These are phyloP conservation scores for Drosophila sturtevanti DNA, from an alignment of 1,140 invertebrate species.

Conservation along the genomic window DNA sequence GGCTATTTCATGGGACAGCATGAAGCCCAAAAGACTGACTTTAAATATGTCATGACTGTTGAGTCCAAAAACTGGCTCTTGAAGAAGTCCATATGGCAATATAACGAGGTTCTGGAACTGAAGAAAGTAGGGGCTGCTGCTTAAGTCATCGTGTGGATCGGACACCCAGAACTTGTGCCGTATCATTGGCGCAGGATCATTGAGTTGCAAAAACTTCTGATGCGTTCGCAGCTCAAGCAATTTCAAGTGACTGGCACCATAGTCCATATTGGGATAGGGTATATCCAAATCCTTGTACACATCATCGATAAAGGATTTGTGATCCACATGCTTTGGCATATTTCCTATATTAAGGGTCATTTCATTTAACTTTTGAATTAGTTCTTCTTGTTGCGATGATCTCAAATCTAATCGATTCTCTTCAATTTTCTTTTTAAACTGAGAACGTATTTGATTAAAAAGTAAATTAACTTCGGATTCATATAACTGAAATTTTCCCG, in stretches of 20 bases:
- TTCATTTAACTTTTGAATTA: conserved; percentile 32
- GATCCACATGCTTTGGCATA: conserved; percentile 41
- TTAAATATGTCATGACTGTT: conserved; percentile 63
- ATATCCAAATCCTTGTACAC: conserved; percentile 47
- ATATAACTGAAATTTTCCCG: neutral
- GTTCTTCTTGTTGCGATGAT: neutral
- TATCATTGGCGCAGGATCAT: neutral
- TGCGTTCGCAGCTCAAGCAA: conserved; percentile 39
- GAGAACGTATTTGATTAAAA: conserved; percentile 33
- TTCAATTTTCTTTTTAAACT: conserved; percentile 32
- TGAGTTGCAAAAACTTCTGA: conserved; percentile 27
- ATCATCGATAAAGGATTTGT: conserved; percentile 15
- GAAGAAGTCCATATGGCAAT: conserved; percentile 56
- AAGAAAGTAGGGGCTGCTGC: conserved; percentile 56
- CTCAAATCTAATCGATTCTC: conserved; percentile 30
- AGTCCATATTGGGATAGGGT: conserved; percentile 21
- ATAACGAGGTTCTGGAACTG: conserved; percentile 51
- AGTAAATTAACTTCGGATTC: conserved; percentile 11
- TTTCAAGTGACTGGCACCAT: conserved; percentile 44
- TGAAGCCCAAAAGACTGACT: conserved; percentile 62
- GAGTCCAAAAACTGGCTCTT: conserved; percentile 49
- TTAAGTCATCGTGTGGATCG: conserved; percentile 43
- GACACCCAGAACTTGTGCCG: conserved; percentile 32
- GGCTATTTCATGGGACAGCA: conserved; percentile 64
- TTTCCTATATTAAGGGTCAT: conserved; percentile 69